Evolutionary conservation across 2,888 invertebrate species (phyloP), one percentile per base, ranked within the genome.

Genomic region (Anodontia alba): DNA sequence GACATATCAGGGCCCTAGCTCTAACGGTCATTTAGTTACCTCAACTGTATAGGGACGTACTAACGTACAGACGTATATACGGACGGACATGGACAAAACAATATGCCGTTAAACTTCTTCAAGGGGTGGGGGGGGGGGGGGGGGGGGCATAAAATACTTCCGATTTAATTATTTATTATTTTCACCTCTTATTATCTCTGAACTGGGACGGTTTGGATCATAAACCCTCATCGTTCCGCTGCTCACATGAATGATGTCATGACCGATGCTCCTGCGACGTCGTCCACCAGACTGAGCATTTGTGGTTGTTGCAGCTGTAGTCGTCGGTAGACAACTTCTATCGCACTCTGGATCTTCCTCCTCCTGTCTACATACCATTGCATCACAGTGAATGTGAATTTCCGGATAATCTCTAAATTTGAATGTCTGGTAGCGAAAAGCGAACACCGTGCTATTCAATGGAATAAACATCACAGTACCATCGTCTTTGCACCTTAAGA

Each of bases 311-410:
- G 88, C 66, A 31, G 90, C 86, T 29, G 88, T 77, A 46, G 87
- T 87, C 8, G 83, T 73, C 62, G 78, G 81, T 57, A 86, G 80
- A 74, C 92, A 92, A 51, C 88, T 91, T 7, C 90, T 73, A 80
- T 92, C 91, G 81, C 92, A 92, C 23, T 89, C 81, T 1, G 78
- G 78, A 20, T 73, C 86, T 67, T 88, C 87, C 68, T 92, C 93
- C 0, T 83, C 70, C 0, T 80, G 62, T 1, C 85, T 76, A 77
- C 93, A 93, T n/a, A 93, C 89, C 62, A 88, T 84, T 7, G 90
- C 90, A 38, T 90, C 83, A 78, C 93, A 93, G 79, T 92, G 92
- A 0, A 93, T 75, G 73, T 89, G 89, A 17, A 93, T 88, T 38
- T 83, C 70, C 20, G 79, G 68, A 49, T 75, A 88, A 33, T 84